These are phyloP conservation scores for Halcyon malimbica DNA, from an alignment of 2,113 vertebrate genomes.

Conservation along the genomic window DNA sequence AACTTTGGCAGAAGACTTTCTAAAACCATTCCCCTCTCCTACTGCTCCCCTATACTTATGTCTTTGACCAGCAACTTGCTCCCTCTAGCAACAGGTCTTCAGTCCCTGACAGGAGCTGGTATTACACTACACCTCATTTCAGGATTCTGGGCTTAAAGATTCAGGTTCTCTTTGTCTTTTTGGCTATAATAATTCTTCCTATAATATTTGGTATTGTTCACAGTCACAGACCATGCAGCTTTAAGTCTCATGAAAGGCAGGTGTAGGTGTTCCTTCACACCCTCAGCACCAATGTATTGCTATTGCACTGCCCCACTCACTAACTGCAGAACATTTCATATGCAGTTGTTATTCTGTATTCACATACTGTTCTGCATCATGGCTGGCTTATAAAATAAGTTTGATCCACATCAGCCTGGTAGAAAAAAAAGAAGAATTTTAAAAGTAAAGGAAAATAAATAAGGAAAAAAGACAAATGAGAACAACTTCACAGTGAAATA, in stretches of 20 bases:
- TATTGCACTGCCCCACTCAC: neutral
- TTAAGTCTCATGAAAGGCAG: neutral
- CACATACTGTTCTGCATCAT: neutral
- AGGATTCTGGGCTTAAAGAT: neutral
- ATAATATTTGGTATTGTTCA: neutral
- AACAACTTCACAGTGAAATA: neutral
- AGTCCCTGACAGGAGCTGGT: neutral
- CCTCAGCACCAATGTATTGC: neutral
- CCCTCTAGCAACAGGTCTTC: neutral
- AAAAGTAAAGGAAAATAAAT: neutral
- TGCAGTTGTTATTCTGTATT: neutral
- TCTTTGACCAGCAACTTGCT: neutral
- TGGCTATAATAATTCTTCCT: neutral
- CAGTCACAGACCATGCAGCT: neutral
- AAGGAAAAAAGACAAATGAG: neutral
- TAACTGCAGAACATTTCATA: neutral
- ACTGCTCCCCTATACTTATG: fast-evolving
- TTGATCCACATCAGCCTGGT: neutral
- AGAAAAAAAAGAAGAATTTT: neutral
- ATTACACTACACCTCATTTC: neutral
- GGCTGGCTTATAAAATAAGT: neutral
- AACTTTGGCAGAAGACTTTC: neutral
- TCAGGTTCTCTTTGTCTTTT: neutral
- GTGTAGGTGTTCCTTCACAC: neutral
- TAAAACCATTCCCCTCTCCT: neutral